Percentiles rank a stretch among this genome's conserved stretches.
These are phyloP conservation scores for Cossypha dichroa DNA, from an alignment of 2,797 vertebrate species.

Conservation along the genomic window DNA sequence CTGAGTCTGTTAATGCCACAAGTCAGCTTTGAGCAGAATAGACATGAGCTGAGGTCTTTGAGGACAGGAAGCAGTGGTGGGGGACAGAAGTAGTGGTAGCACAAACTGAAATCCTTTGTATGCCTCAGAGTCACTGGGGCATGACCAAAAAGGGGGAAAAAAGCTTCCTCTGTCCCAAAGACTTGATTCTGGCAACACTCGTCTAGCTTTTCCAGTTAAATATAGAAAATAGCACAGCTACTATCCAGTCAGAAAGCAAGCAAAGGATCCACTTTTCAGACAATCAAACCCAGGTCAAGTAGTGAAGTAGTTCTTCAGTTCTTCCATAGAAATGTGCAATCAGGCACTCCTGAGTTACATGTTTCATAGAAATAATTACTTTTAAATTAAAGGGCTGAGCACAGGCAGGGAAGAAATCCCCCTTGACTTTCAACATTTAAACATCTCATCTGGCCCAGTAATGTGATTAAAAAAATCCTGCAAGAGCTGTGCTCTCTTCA, in stretches of 20 bases:
- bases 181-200: background rate
- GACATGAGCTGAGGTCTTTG: background rate
- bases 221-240: background rate
- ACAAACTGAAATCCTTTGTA: background rate
- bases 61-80: background rate
- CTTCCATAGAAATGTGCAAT: background rate
- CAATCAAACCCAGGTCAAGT: background rate
- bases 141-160: background rate
- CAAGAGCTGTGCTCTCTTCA: background rate
- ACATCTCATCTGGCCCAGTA: background rate
- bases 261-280: background rate
- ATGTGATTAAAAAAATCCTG: background rate
- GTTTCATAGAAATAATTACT: background rate
- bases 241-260: background rate
- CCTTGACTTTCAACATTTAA: background rate
- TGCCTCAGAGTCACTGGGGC: background rate
- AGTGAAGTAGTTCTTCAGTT: background rate
- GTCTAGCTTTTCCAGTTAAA: background rate
- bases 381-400: background rate
- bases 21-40: background rate
- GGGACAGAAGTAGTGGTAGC: background rate
- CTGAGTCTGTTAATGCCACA: background rate
- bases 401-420: background rate
- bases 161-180: background rate
- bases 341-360: background rate